Evolutionary conservation across 2,113 vertebrate species (phyloP), one percentile per base, ranked within the genome.

Genomic region (Chloropsis hardwickii): DNA sequence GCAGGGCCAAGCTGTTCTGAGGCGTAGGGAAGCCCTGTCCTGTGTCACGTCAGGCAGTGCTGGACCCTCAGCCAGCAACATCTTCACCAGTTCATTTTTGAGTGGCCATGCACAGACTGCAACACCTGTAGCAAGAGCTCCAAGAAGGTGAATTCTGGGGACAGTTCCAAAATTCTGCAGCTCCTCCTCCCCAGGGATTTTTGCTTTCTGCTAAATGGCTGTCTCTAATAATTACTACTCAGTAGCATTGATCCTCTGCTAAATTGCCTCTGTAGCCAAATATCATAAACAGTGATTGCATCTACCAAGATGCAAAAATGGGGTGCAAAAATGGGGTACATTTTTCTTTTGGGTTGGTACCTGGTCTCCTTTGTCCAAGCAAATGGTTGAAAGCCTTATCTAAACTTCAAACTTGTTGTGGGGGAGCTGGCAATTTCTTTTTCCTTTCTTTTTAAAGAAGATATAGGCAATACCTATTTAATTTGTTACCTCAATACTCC

Each of bases 401-500:
- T 40, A 81, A 92, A 80, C 28, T 29, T 95, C 86, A 80, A 7
- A 62, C 25, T 33, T 74, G 4, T 47, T 64, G 31, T 31, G 35
- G 4, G 4, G 2, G 3, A 48, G 14, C 20, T 45, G 16, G 13
- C 0, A 1, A 64, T 40, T 81, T 54, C 58, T 77, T 74, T 60
- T 56, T 20, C 11, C 2, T 93, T 64, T 74, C 66, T 66, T 82
- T 82, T 77, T 74, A 12, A 79, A 94, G 72, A 17, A 20, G 17
- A 17, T 40, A 12, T 1, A 6, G n/a, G 44, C 60, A 85, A 53
- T 27, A 14, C 53, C n/a, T 78, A 27, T 94, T 95, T 93, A 31
- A 58, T 86, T 86, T 95, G 48, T 92, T 84, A 94, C 6, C 66
- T 81, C 71, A 94, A 7, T 6, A 27, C 64, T 54, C 58, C 73